These are phyloP conservation scores for Pristionchus pacificus DNA, from an alignment of 1,140 invertebrate species.

Conservation along the genomic window DNA sequence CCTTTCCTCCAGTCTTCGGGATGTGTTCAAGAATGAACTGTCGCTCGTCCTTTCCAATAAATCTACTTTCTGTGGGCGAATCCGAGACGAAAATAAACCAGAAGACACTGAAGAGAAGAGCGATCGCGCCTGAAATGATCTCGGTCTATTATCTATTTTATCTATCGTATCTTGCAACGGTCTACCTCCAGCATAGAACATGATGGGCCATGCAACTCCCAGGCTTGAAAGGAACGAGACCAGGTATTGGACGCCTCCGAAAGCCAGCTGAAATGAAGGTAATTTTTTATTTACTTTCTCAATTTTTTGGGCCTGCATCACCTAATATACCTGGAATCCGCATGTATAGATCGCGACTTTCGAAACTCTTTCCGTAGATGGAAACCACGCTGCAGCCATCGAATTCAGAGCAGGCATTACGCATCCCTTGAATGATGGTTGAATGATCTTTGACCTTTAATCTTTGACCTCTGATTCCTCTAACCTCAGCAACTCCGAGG, in stretches of 20 bases:
- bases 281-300: no score
- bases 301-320: no score
- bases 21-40: background rate
- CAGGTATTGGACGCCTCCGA: background rate
- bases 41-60: background rate
- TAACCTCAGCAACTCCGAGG: no score
- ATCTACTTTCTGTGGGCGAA: background rate
- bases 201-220: background rate
- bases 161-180: no score
- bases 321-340: background rate
- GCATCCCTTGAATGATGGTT: no score
- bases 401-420: background rate
- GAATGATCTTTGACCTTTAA: no score
- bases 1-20: background rate
- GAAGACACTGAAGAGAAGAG: background rate
- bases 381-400: background rate
- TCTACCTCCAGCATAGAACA: no score
- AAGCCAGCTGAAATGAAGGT: no score
- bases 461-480: no score
- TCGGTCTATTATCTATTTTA: no score
- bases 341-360: background rate
- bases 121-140: background rate
- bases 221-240: background rate
- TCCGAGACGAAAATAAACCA: background rate
- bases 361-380: background rate